These are phyloP conservation scores for Tetropium fuscum DNA, from an alignment of 2,888 invertebrate genomes.

Conservation along the genomic window DNA sequence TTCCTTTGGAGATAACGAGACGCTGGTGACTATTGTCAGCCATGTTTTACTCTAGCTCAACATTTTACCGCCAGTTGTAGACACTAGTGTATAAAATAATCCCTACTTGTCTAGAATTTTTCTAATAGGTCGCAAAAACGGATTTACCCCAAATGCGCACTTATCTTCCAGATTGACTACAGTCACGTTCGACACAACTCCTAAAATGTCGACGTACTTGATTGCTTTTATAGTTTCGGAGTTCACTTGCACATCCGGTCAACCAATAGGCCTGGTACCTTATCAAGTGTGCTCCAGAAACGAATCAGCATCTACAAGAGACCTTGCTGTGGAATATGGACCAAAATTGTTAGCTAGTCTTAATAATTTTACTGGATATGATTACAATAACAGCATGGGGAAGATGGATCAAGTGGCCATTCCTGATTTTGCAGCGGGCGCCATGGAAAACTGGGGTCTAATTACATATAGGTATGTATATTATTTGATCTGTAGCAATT, in stretches of 20 bases:
- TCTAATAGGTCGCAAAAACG: too few species aligned
- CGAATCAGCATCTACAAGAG: slow-evolving; percentile 29
- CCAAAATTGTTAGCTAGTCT: slow-evolving; percentile 37
- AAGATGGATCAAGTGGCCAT: slow-evolving; percentile 24
- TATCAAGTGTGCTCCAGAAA: slow-evolving; percentile 43
- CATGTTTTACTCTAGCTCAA: too few species aligned
- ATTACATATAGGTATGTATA: slow-evolving; percentile 19
- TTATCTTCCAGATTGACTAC: too few species aligned
- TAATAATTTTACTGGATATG: slow-evolving; percentile 36
- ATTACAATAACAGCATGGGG: slow-evolving; percentile 15
- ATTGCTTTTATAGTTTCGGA: slow-evolving; percentile 45
- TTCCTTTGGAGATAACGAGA: too few species aligned
- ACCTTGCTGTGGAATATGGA: slow-evolving; percentile 39
- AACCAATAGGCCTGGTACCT: slow-evolving; percentile 30
- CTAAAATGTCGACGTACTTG: slow-evolving; percentile 43
- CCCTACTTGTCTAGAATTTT: too few species aligned
- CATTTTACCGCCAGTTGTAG: too few species aligned
- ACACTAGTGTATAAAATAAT: too few species aligned
- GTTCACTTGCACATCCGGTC: slow-evolving; percentile 41
- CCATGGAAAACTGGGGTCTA: slow-evolving; percentile 27
- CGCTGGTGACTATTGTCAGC: too few species aligned
- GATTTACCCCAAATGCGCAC: too few species aligned
- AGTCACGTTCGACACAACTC: slow-evolving; percentile 31
- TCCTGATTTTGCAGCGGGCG: slow-evolving; percentile 19
- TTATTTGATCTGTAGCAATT: too few species aligned